phyloP scores from a whole-genome alignment of 92 coral and sea anemone genomes.

The Desmophyllum pertusum region DNA sequence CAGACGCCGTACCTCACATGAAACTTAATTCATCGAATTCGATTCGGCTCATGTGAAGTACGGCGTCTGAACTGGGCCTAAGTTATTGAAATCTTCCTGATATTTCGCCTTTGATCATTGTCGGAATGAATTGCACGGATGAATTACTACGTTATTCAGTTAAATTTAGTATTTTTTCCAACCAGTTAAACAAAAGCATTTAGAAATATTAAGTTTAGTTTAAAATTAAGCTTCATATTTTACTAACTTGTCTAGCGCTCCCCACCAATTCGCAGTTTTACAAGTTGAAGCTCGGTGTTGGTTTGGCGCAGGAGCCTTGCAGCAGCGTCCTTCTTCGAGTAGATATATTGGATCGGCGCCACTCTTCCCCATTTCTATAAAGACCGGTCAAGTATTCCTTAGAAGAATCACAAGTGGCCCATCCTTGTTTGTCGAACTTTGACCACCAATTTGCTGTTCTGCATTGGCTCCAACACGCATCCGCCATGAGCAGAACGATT shows the following conservation, averaged over 20 bases:
- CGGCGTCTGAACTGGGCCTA: too few relatives aligned
- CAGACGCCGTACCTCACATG: too few relatives aligned
- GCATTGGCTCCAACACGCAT: slow-evolving; percentile 23
- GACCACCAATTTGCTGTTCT: slow-evolving; percentile 56
- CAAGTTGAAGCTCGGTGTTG: slow-evolving; percentile 51
- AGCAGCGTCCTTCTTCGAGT: slow-evolving; percentile 60
- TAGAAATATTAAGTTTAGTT: too few relatives aligned
- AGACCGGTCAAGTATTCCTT: slow-evolving; percentile 58
- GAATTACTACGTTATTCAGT: too few relatives aligned
- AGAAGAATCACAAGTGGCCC: slow-evolving; percentile 38
- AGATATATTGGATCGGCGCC: slow-evolving; percentile 38
- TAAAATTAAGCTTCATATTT: neutral
- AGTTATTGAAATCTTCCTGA: too few relatives aligned
- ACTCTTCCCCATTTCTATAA: slow-evolving; percentile 29
- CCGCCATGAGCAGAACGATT: neutral
- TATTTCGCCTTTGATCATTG: too few relatives aligned
- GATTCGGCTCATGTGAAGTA: too few relatives aligned
- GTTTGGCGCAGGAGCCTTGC: slow-evolving; percentile 55
- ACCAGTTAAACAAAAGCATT: too few relatives aligned
- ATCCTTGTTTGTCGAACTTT: slow-evolving; percentile 59
- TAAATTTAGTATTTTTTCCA: too few relatives aligned
- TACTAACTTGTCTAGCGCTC: slow-evolving; percentile 50
- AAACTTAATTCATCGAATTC: too few relatives aligned
- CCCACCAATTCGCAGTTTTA: slow-evolving; percentile 58
- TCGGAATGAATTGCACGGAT: too few relatives aligned